A percentile compares a stretch with the other conserved stretches of the same genome.
These are phyloP conservation scores for Bovichtus diacanthus DNA, from an alignment of 2,797 vertebrate species.

Conservation along the genomic window DNA sequence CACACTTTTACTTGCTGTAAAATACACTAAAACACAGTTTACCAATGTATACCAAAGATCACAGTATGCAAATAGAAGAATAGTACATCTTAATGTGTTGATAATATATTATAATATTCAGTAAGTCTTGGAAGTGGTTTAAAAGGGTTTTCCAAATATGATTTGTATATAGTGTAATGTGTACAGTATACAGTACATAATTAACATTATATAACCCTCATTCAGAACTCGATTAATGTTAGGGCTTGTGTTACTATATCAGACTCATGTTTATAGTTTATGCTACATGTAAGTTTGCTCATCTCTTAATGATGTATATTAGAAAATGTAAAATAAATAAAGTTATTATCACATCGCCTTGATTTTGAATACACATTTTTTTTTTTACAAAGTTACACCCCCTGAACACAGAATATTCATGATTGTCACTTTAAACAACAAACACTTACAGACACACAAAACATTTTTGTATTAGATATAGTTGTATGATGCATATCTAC, in stretches of 20 bases:
- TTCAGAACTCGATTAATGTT: not conserved
- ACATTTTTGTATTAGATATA: not conserved
- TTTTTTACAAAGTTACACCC: not conserved
- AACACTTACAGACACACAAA: not conserved
- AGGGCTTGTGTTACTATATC: not conserved
- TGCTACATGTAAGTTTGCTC: not conserved
- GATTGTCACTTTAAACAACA: not conserved
- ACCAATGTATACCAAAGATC: not conserved
- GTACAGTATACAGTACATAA: not conserved
- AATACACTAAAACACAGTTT: not conserved
- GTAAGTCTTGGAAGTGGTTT: not conserved
- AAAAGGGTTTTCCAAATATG: not conserved
- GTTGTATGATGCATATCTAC: conserved; percentile 72
- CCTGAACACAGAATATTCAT: not conserved
- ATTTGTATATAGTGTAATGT: no score
- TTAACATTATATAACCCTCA: not conserved
- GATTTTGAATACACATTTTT: not conserved
- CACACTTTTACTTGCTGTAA: not conserved
- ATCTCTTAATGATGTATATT: not conserved
- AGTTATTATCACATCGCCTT: not conserved
- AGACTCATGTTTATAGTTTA: conserved; percentile 5
- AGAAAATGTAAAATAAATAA: conserved; percentile 14
- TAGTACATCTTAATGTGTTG: not conserved
- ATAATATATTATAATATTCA: not conserved
- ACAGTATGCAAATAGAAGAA: not conserved